Evolutionary conservation across 1,140 invertebrate species (phyloP).

Genomic region (Hylaeus volcanicus): DNA sequence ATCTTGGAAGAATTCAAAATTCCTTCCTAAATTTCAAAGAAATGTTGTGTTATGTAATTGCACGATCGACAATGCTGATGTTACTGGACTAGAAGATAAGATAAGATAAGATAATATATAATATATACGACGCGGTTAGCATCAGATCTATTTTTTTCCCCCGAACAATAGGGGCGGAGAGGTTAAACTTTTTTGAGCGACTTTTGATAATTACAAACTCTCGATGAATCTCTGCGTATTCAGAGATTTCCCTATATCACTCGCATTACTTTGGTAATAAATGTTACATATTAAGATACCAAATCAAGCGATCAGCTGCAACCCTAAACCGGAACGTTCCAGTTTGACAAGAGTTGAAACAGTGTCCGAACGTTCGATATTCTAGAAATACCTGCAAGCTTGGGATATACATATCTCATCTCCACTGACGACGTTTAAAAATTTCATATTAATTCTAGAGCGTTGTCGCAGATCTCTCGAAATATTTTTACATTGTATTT

Average conservation of each 20-base stretch:
- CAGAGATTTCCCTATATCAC: constrained; percentile 15
- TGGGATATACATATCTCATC: too few species aligned
- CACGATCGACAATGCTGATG: constrained; percentile 1
- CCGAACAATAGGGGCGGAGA: neutral
- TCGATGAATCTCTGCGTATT: neutral
- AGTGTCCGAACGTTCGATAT: neutral
- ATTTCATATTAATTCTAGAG: neutral
- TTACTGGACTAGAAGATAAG: constrained; percentile 15
- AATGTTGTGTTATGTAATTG: neutral
- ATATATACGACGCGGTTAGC: neutral
- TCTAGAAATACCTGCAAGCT: too few species aligned
- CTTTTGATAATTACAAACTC: constrained; percentile 3
- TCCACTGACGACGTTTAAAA: neutral
- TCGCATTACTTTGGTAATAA: constrained; percentile 32
- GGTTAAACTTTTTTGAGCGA: neutral
- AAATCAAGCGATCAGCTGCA: constrained; percentile 2
- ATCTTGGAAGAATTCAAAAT: neutral
- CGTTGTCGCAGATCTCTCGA: constrained; percentile 16
- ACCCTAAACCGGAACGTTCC: neutral
- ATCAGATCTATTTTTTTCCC: constrained; percentile 3
- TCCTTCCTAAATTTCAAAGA: neutral
- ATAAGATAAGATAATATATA: neutral
- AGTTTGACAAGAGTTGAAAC: neutral
- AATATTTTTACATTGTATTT: constrained; percentile 17
- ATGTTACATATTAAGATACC: constrained; percentile 7